Percentiles rank a stretch among this genome's conserved stretches.
phyloP scores from a whole-genome alignment of 2,797 vertebrate genomes.

The Onychomys torridus region DNA sequence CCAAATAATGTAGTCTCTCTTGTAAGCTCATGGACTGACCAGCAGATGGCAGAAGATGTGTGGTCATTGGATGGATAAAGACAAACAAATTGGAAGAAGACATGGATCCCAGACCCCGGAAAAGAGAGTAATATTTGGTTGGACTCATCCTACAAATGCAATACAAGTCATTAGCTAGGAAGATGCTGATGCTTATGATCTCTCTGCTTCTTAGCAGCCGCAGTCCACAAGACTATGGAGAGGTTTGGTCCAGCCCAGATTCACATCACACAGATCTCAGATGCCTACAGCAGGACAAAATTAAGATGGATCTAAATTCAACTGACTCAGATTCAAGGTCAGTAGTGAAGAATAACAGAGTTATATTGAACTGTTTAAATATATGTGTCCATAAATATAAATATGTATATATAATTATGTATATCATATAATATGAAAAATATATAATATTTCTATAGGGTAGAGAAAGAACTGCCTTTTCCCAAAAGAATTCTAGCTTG shows the following conservation, averaged over 20 bases:
- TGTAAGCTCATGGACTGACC: conserved; percentile 30
- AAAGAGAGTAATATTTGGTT: background rate
- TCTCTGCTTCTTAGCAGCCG: background rate
- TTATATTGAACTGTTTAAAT: conserved; percentile 1
- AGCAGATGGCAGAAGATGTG: conserved; percentile 68
- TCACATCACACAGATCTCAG: background rate
- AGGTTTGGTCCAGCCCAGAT: background rate
- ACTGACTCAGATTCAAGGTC: conserved; percentile 18
- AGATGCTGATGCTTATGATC: background rate
- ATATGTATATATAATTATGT: background rate
- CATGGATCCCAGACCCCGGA: background rate
- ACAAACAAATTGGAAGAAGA: background rate
- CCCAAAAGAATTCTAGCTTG: conserved; percentile 23
- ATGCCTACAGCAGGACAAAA: conserved; percentile 9
- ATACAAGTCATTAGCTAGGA: background rate
- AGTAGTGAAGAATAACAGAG: conserved; percentile 28
- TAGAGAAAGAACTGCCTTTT: conserved; percentile 6
- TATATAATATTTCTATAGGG: conserved; percentile 24
- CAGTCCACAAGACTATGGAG: background rate
- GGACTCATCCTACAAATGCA: background rate
- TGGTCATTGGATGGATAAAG: conserved; percentile 19
- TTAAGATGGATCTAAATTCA: conserved; percentile 19
- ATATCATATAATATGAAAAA: background rate
- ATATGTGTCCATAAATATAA: background rate
- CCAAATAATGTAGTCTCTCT: background rate